Percentiles rank a stretch among this genome's conserved stretches.
phyloP scores from a whole-genome alignment of 1,140 invertebrate genomes.

The Zophobas atratus region DNA sequence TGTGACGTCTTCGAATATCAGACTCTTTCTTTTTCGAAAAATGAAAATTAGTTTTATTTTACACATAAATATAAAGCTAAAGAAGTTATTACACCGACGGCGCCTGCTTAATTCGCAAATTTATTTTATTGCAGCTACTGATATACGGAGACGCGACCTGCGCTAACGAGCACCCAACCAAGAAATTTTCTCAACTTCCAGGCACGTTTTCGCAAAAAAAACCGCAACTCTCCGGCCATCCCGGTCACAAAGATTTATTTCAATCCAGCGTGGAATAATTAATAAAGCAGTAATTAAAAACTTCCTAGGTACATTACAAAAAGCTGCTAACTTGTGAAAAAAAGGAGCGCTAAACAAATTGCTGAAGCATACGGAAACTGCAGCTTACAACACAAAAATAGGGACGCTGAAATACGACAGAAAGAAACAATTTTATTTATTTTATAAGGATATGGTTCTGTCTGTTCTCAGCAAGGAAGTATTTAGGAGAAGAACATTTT shows the following conservation, averaged over 20 bases:
- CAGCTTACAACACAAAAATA: no score
- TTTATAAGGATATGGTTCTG: neutral
- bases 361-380: neutral
- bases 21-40: constrained; percentile 37
- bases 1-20: constrained; percentile 49
- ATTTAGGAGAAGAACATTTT: neutral
- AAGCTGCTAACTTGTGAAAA: constrained; percentile 1
- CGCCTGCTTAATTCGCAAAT: constrained; percentile 36
- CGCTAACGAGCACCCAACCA: constrained; percentile 13
- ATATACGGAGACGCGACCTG: constrained; percentile 37
- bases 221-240: constrained; percentile 19
- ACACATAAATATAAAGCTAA: constrained; percentile 33
- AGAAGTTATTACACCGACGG: constrained; percentile 24
- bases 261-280: constrained; percentile 33
- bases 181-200: constrained; percentile 30
- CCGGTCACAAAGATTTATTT: constrained; percentile 35
- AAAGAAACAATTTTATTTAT: constrained; percentile 9
- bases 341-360: constrained; percentile 19
- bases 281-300: constrained; percentile 35
- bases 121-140: constrained; percentile 34
- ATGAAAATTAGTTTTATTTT: constrained; percentile 48
- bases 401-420: no score
- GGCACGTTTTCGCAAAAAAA: constrained; percentile 22
- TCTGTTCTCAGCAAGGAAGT: no score
- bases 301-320: neutral